Conservation (phyloP, 2,113 vertebrate genomes). For the Grammomys surdaster region DNA sequence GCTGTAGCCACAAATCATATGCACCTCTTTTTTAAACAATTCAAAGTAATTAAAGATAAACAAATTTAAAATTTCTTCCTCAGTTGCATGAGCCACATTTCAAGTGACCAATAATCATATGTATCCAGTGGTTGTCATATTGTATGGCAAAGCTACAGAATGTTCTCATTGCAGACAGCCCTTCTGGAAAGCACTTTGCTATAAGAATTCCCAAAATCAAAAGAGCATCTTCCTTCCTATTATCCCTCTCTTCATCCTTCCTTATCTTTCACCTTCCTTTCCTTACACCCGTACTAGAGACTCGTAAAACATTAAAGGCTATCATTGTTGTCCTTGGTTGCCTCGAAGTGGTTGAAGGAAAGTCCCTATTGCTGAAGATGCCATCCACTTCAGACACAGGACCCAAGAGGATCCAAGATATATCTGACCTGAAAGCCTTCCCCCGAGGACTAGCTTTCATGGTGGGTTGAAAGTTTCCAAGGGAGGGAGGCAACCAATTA, state of each 20-base stretch:
- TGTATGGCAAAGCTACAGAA: background rate
- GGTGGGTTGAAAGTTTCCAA: background rate
- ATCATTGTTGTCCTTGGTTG: background rate
- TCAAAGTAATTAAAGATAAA: background rate
- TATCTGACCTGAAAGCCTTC: background rate
- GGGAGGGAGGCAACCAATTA: background rate
- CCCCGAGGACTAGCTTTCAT: background rate
- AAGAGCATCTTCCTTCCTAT: background rate
- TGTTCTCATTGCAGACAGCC: background rate
- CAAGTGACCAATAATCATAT: background rate
- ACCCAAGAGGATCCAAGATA: background rate
- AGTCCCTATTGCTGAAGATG: background rate
- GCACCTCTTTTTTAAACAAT: conserved; percentile 4
- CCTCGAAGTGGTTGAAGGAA: background rate
- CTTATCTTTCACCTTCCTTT: too few relatives aligned
- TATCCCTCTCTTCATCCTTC: too few relatives aligned
- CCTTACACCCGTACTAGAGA: too few relatives aligned
- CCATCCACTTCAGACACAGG: background rate
- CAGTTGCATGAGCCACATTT: background rate
- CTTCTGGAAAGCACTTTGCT: background rate
- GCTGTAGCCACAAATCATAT: background rate
- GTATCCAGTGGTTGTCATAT: background rate
- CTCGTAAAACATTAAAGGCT: background rate
- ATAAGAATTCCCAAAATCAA: conserved; percentile 12
- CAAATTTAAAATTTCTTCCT: background rate